Conservation (phyloP, 2,888 invertebrate genomes). For the Synanthedon andrenaeformis region DNA sequence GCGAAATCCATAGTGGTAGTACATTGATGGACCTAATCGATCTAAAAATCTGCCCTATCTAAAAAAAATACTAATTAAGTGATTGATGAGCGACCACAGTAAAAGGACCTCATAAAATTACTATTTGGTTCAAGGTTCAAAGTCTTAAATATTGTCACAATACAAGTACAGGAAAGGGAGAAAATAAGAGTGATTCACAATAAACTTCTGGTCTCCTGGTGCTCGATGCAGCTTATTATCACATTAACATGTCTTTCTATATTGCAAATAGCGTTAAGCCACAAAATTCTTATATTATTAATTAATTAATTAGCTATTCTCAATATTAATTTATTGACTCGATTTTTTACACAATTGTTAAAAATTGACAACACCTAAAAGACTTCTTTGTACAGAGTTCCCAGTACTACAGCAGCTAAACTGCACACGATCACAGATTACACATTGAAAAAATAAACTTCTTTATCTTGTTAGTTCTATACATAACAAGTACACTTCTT, state of each 20-base stretch:
- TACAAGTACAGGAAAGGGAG: too few species aligned
- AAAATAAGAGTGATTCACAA: too few species aligned
- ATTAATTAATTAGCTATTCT: slow-evolving; percentile 18
- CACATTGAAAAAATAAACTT: slow-evolving; percentile 53
- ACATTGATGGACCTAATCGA: too few species aligned
- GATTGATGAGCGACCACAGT: too few species aligned
- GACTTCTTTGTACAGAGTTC: slow-evolving; percentile 51
- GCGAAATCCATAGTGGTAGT: too few species aligned
- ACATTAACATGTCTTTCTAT: slow-evolving; percentile 25
- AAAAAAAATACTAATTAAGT: too few species aligned
- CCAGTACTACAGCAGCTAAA: slow-evolving; percentile 34
- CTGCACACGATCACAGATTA: slow-evolving; percentile 53
- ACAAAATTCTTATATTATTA: slow-evolving; percentile 28
- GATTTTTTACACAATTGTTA: slow-evolving; percentile 28
- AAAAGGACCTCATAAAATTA: too few species aligned
- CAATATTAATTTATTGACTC: slow-evolving; percentile 21
- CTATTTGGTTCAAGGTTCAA: too few species aligned
- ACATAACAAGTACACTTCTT: slow-evolving; percentile 52
- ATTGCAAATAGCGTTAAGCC: slow-evolving; percentile 50
- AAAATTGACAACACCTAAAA: slow-evolving; percentile 58
- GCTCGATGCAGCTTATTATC: slow-evolving; percentile 23
- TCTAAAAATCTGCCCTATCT: too few species aligned
- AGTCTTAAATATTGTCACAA: too few species aligned
- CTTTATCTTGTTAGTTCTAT: slow-evolving; percentile 31
- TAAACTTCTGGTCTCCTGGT: slow-evolving; percentile 20